These are phyloP conservation scores for Brachynemurus nebulosus DNA, from an alignment of 2,888 invertebrate genomes.

Conservation along the genomic window DNA sequence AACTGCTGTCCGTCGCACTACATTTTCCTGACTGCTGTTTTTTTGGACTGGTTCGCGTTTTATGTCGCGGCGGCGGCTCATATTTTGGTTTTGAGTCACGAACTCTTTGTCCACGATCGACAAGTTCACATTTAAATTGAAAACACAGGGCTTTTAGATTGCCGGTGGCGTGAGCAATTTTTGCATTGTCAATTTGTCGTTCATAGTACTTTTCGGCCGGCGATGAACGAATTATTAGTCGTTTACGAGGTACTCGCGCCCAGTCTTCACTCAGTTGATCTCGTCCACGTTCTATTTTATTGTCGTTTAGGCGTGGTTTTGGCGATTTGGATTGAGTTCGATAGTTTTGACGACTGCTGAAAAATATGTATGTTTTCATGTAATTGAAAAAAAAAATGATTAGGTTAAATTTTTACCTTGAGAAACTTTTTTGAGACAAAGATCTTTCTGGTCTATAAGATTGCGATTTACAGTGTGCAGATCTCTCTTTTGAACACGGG, in stretches of 20 bases:
- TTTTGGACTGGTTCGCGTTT: constrained; percentile 50
- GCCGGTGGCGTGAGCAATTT: constrained; percentile 51
- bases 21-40: constrained; percentile 46
- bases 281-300: constrained; percentile 29
- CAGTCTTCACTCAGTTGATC: constrained; percentile 54
- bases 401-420: too few species aligned
- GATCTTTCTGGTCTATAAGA: too few species aligned
- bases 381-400: too few species aligned
- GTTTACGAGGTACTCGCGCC: constrained; percentile 49
- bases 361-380: not conserved
- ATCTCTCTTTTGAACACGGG: too few species aligned
- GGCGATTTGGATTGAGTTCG: not conserved
- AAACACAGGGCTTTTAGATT: constrained; percentile 60
- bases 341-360: not conserved
- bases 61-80: constrained; percentile 52
- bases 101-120: constrained; percentile 50
- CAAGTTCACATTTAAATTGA: constrained; percentile 53
- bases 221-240: constrained; percentile 55
- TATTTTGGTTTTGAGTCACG: constrained; percentile 48
- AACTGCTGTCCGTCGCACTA: constrained; percentile 31
- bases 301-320: too few species aligned
- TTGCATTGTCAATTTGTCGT: constrained; percentile 42
- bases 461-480: too few species aligned
- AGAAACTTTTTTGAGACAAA: too few species aligned
- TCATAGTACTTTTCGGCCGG: constrained; percentile 81